phyloP scores from a whole-genome alignment of 2,113 vertebrate genomes.

The Nycticryphes semicollaris region DNA sequence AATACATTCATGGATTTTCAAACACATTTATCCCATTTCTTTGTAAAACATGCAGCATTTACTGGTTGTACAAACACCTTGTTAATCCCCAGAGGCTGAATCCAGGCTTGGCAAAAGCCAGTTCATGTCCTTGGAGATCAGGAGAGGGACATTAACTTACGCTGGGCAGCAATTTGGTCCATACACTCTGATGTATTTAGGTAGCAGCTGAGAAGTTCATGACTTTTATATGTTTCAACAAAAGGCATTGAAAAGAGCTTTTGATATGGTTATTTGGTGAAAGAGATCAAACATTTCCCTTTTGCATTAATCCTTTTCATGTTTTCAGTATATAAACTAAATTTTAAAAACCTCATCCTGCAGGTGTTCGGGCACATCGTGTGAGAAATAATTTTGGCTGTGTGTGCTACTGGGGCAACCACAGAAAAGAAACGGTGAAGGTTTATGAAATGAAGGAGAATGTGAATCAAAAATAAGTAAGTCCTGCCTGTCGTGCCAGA shows the following conservation, averaged over 20 bases:
- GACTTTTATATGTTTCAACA: slow-evolving; percentile 63
- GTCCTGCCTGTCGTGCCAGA: accelerated
- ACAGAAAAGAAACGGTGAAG: not conserved
- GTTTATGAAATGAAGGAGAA: not conserved
- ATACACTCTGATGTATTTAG: not conserved
- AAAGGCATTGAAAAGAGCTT: slow-evolving; percentile 54
- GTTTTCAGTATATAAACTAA: slow-evolving; percentile 25
- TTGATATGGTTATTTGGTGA: slow-evolving; percentile 64
- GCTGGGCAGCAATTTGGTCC: not conserved
- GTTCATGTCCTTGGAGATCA: not conserved
- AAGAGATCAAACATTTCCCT: slow-evolving; percentile 55
- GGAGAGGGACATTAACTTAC: not conserved
- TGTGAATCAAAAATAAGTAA: accelerated
- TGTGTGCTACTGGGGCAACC: not conserved
- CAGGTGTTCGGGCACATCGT: slow-evolving; percentile 38
- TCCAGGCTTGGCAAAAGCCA: not conserved
- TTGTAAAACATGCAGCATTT: not conserved
- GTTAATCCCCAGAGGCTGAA: not conserved
- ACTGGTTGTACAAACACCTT: not conserved
- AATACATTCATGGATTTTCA: not conserved
- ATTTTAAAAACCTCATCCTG: not conserved
- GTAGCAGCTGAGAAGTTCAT: slow-evolving; percentile 14
- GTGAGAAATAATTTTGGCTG: not conserved
- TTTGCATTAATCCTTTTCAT: slow-evolving; percentile 56
- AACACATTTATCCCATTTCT: not conserved